Evolutionary conservation across 2,888 invertebrate species (phyloP).

Genomic region (Sphaeridia pumilis): DNA sequence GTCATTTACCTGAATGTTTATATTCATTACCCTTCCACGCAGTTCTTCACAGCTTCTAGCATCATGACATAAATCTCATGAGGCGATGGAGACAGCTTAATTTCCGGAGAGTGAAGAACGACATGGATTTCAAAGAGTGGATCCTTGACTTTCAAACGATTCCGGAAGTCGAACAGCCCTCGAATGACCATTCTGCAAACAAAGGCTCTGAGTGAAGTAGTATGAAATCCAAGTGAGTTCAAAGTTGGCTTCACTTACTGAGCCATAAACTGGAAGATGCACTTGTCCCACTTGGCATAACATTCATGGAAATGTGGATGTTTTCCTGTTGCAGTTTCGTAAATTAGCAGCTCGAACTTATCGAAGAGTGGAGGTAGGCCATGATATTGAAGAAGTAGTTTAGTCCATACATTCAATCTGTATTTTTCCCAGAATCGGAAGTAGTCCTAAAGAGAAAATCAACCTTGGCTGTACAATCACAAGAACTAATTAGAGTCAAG

Average conservation of each 20-base stretch:
- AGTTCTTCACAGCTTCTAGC: constrained; percentile 60
- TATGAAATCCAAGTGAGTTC: not conserved
- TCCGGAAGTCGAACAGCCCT: constrained; percentile 59
- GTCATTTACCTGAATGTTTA: constrained; percentile 1
- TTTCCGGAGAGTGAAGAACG: constrained; percentile 59
- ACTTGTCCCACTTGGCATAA: constrained; percentile 70
- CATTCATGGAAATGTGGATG: constrained; percentile 62
- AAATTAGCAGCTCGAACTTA: constrained; percentile 72
- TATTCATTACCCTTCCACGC: constrained; percentile 53
- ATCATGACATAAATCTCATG: constrained; percentile 67
- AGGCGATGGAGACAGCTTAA: constrained; percentile 60
- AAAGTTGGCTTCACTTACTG: constrained; percentile 44
- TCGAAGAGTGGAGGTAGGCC: constrained; percentile 68
- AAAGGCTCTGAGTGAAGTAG: not conserved
- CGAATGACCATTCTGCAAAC: constrained; percentile 49
- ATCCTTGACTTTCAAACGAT: constrained; percentile 45
- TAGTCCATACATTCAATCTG: constrained; percentile 55
- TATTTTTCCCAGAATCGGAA: constrained; percentile 58
- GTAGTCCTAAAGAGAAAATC: constrained; percentile 46
- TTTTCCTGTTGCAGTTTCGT: constrained; percentile 63
- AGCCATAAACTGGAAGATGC: constrained; percentile 56
- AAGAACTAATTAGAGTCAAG: not conserved
- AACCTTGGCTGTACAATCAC: not conserved
- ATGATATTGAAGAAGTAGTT: constrained; percentile 60
- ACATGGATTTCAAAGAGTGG: constrained; percentile 71